Percentiles rank a stretch among this genome's conserved stretches.
These are phyloP conservation scores for Pteruthius melanotis DNA, from an alignment of 2,113 vertebrate species.

Conservation along the genomic window DNA sequence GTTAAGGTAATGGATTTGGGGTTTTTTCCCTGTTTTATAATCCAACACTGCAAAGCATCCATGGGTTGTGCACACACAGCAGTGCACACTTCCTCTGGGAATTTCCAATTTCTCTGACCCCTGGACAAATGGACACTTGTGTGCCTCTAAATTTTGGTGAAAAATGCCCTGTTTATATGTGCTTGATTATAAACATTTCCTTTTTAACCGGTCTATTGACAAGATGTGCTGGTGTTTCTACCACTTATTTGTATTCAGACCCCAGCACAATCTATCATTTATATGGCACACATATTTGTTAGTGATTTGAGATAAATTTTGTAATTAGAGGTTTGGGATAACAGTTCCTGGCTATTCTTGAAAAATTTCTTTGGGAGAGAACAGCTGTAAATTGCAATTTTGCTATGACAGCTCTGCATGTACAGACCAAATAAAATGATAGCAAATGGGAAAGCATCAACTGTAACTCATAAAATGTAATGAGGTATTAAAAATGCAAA, in stretches of 20 bases:
- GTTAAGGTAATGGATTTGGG: neutral
- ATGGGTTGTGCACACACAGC: neutral
- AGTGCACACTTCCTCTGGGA: neutral
- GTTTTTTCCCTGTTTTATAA: fast-evolving
- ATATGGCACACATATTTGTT: neutral
- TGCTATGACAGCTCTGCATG: neutral
- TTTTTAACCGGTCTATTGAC: neutral
- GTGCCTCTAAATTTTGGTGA: neutral
- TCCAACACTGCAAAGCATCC: too few relatives aligned
- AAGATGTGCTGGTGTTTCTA: fast-evolving
- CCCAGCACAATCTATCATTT: neutral
- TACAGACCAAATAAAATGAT: neutral
- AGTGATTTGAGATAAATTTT: neutral
- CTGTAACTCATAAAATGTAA: conserved; percentile 27
- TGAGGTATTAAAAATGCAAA: conserved; percentile 39
- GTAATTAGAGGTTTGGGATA: neutral
- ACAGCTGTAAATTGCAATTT: neutral
- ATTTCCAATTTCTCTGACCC: neutral
- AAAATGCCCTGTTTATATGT: neutral
- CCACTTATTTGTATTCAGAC: neutral
- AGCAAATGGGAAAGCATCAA: conserved; percentile 22
- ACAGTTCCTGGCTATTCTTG: neutral
- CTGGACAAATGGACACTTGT: neutral
- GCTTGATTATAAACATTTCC: neutral
- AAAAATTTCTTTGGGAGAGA: neutral